Base-by-base conservation (phyloP, 2,888 invertebrate genomes). In the Drosophila formosana region DNA sequence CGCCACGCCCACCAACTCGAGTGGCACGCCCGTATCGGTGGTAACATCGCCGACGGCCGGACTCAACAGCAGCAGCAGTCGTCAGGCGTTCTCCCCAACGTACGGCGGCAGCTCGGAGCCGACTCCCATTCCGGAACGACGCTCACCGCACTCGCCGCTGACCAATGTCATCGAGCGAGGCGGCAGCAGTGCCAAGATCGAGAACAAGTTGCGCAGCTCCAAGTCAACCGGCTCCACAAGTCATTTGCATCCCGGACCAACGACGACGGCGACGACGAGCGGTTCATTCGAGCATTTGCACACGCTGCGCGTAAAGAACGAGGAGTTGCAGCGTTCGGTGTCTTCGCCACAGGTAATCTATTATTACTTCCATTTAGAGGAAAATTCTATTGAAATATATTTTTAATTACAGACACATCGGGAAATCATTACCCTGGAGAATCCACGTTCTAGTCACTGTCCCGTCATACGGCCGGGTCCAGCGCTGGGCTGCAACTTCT, bases 401-500 rank as follows among this genome's bases (percentile, higher is more conserved):
- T n/a, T 30, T 7, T 28, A 41, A 32, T 41, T 88, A 50, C 82
- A 94, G 94, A 92, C 93, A 80, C 88, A 90, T 72, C 89, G 93
- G 65, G 93, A 93, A 85, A 91, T 92, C 28, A 88, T 92, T 46
- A 91, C 91, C 28, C 83, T 93, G 66, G 93, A 92, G 70, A 93
- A 92, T 87, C 91, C 92, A 72, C 93, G 96, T 65, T 95, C 96
- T 51, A 96, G 96, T 88, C 97, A 97, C 92, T 97, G 97, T 90
- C 97, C 97, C 7, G 96, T 96, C 8, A 95, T 96, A 53, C 93
- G 97, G 58, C 95, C 96, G 7, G 97, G 97, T 0, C 97, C 97
- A 4, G 97, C 97, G 3, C 93, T 97, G 72, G 96, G 97, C 79
- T 97, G 97, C 92, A 97, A 97, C 93, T 97, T 95, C 91, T 97